Conservation (phyloP, 1,140 invertebrate species). For the Palaemon carinicauda region DNA sequence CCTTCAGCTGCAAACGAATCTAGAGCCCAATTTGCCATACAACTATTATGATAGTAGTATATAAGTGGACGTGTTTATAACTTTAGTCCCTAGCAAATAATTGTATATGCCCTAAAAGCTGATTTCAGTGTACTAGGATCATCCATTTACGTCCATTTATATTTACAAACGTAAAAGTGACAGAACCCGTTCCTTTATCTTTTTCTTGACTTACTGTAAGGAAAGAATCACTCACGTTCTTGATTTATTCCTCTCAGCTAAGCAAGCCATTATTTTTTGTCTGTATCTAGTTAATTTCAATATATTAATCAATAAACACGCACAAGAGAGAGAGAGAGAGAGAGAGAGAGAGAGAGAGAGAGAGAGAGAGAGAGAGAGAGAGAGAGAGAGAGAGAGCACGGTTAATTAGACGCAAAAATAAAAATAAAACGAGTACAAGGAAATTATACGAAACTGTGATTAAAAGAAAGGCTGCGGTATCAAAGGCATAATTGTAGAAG, state of each 20-base stretch:
- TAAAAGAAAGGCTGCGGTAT: neutral
- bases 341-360: neutral
- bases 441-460: neutral
- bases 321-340: neutral
- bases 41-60: no score
- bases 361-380: slow-evolving; percentile 32
- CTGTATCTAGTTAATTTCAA: no score
- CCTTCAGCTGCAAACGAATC: no score
- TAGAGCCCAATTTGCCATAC: no score
- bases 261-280: no score
- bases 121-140: no score
- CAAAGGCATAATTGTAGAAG: neutral
- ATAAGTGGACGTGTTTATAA: no score
- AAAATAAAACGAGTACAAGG: neutral
- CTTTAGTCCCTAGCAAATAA: no score
- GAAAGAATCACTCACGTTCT: neutral
- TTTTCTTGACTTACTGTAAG: neutral
- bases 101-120: no score
- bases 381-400: slow-evolving; percentile 14
- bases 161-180: neutral
- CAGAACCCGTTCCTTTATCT: neutral
- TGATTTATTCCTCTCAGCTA: no score
- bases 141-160: neutral
- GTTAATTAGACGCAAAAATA: no score
- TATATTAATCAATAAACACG: no score